Evolutionary conservation across 2,888 invertebrate genomes (phyloP), one percentile per base, ranked within the genome.

Genomic region (Eupithecia abbreviata): DNA sequence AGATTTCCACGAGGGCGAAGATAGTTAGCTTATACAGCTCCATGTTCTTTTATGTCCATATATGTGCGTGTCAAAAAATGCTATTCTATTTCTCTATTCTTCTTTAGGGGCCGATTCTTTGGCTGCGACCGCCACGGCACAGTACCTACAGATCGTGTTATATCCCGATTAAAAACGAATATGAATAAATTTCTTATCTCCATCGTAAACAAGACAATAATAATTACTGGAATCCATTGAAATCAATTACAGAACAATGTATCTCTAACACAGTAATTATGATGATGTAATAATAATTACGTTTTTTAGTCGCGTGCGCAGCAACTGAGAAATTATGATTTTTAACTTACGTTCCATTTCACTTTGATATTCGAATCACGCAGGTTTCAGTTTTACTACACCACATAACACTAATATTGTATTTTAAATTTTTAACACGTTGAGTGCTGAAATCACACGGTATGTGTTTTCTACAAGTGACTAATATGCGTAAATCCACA

Each of bases 201-300:
- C 41, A 73, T 76, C 73, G 71, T 73, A 71, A 73, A 71, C 70
- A 58, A 58, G 55, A 58, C 62, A 30, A 30, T 9, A 62, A 30
- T 45, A 65, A 18, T 45, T 71, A 65, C 55, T 71, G 15, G 47
- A 62, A 47, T 68, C n/a, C 49, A 76, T 79, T 75, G 71, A 55
- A 69, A 76, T 66, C 47, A 55, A 73, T 78, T 76, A 78, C 65
- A 62, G 71, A 69, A 69, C 75, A 77, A 77, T 81, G 75, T 55
- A 76, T 72, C 55, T 77, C 65, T 74, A 76, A 73, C 72, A 18
- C 65, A n/a, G 43, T 67, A 80, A 69, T 77, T 68, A 72, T 18
- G 66, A 72, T 85, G 82, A 85, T 85, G 84, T 78, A 85, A 85
- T 79, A 49, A 72, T 71, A 76, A 47, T 30, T 51, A 74, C 66